Percentiles rank a stretch among this genome's conserved stretches.
Evolutionary conservation across 2,888 invertebrate species (phyloP).

Genomic region (Opisthograptis luteolata): DNA sequence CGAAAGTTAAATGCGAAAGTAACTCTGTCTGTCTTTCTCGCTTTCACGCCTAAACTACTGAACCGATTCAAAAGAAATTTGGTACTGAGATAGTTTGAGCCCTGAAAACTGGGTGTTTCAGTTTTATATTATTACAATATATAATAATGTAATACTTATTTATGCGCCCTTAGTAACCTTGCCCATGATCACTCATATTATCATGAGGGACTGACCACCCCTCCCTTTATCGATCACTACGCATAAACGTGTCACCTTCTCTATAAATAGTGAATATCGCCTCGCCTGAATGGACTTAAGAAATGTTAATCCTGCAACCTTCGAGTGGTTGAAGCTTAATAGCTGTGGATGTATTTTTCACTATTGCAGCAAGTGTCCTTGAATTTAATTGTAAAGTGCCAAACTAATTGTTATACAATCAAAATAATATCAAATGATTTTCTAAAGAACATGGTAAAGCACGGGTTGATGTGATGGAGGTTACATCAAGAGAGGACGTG

Average conservation of each 20-base stretch:
- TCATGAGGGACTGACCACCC: slow-evolving; percentile 45
- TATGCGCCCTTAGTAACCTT: slow-evolving; percentile 40
- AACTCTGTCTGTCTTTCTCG: no score
- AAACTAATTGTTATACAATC: not conserved
- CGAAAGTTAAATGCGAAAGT: no score
- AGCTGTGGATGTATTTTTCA: not conserved
- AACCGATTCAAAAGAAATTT: no score
- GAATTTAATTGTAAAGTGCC: not conserved
- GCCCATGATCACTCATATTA: slow-evolving; percentile 28
- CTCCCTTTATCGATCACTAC: slow-evolving; percentile 10
- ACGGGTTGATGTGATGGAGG: no score
- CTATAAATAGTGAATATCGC: slow-evolving; percentile 33
- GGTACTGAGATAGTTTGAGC: no score
- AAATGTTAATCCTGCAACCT: slow-evolving; percentile 20
- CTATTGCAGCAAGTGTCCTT: not conserved
- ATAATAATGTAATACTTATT: no score
- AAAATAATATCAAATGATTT: no score
- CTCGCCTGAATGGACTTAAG: slow-evolving; percentile 2
- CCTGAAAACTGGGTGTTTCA: no score
- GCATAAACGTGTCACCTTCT: slow-evolving; percentile 15
- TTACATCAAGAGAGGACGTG: no score
- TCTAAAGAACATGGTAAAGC: no score
- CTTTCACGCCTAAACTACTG: no score
- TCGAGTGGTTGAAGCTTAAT: slow-evolving; percentile 3
- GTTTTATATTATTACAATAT: no score